Percentiles rank a stretch among this genome's conserved stretches.
These are phyloP conservation scores for Diplolepis rosae DNA, from an alignment of 2,888 invertebrate species.

Conservation along the genomic window DNA sequence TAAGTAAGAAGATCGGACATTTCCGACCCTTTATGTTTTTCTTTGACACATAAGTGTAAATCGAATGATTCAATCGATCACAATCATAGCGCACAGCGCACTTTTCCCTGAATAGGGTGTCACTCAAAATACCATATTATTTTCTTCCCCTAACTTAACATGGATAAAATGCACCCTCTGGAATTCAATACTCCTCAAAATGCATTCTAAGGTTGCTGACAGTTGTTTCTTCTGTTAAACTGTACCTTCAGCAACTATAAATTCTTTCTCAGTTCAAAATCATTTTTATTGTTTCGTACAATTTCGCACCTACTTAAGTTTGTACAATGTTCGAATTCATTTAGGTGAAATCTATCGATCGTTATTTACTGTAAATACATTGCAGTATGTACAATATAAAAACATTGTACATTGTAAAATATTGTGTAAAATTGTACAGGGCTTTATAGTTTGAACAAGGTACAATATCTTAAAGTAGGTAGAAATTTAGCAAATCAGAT, in stretches of 20 bases:
- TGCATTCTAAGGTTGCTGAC: not conserved
- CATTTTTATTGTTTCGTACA: not conserved
- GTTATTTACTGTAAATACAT: not conserved
- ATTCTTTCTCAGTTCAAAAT: not conserved
- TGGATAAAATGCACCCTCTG: not conserved
- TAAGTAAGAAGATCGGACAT: conserved; percentile 34
- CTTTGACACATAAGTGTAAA: conserved; percentile 45
- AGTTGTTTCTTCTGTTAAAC: conserved; percentile 9
- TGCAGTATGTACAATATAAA: not conserved
- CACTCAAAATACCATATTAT: conserved; percentile 14
- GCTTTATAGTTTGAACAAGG: not conserved
- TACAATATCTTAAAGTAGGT: not conserved
- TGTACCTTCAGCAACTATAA: not conserved
- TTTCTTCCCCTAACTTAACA: not conserved
- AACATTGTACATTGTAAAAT: conserved; percentile 19
- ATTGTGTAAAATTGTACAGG: conserved; percentile 26
- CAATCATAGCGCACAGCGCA: conserved; percentile 47
- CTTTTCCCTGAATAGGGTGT: conserved; percentile 25
- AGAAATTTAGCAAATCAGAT: no score
- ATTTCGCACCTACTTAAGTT: not conserved
- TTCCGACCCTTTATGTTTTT: conserved; percentile 42
- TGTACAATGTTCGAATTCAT: not conserved
- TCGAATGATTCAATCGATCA: conserved; percentile 52
- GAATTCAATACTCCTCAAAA: not conserved
- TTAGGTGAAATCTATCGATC: not conserved